phyloP scores from a whole-genome alignment of 2,888 invertebrate species.

The Coelogynopora nodosa region DNA sequence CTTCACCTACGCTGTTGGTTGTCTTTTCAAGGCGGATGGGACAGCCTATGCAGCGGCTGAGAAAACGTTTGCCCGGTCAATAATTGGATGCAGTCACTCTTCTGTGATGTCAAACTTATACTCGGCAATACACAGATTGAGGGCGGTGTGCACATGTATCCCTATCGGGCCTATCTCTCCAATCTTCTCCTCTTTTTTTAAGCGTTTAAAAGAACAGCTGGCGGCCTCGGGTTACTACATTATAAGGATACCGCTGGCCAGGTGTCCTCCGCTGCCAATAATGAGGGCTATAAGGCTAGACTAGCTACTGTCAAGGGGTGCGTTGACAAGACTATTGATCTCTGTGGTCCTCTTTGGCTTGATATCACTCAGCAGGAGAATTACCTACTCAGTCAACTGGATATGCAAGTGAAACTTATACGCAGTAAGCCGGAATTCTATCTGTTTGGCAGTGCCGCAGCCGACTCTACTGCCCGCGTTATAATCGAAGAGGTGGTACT shows the following conservation, averaged over 20 bases:
- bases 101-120: background rate
- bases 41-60: background rate
- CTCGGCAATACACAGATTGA: background rate
- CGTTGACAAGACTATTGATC: background rate
- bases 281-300: background rate
- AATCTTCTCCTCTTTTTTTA: background rate
- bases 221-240: background rate
- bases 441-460: background rate
- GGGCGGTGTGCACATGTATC: background rate
- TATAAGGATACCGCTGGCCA: background rate
- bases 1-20: background rate
- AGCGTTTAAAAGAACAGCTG: background rate
- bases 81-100: background rate
- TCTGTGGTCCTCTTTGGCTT: background rate
- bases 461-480: background rate
- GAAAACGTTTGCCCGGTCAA: background rate
- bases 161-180: background rate
- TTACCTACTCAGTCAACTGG: background rate
- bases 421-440: background rate
- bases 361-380: background rate
- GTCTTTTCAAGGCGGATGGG: too few species aligned
- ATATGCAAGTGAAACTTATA: background rate
- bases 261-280: background rate
- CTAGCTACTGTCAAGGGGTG: background rate
- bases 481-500: background rate